phyloP scores from a whole-genome alignment of 1,140 invertebrate genomes.

The Xylocopa sonorina region DNA sequence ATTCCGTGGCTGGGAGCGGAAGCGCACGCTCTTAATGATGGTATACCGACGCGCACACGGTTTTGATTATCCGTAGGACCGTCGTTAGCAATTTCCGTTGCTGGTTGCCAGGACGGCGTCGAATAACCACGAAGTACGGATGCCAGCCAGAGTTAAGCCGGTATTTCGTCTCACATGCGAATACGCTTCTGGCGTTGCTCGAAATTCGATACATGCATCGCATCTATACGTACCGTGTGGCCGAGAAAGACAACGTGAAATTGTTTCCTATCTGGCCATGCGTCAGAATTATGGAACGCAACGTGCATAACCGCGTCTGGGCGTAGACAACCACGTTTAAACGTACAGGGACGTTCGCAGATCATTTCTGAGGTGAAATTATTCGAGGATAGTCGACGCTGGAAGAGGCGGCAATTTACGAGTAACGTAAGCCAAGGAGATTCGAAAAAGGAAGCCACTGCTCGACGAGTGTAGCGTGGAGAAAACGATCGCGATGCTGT shows the following conservation, averaged over 20 bases:
- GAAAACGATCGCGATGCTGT: background rate
- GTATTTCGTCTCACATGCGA: conserved; percentile 24
- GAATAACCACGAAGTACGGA: conserved; percentile 40
- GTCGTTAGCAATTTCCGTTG: conserved; percentile 44
- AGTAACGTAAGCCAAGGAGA: background rate
- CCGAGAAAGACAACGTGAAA: background rate
- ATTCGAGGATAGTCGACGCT: too few species aligned
- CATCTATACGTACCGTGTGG: too few species aligned
- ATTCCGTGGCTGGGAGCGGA: background rate
- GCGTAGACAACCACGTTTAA: background rate
- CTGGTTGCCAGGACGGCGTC: conserved; percentile 17
- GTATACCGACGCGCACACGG: conserved; percentile 20
- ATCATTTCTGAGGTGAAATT: too few species aligned
- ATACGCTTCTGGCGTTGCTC: background rate
- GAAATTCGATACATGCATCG: conserved; percentile 15
- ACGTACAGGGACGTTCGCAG: too few species aligned
- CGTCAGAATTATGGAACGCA: background rate
- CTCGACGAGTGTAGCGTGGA: background rate
- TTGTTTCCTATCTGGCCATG: background rate
- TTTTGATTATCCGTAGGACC: conserved; percentile 47
- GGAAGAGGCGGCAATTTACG: too few species aligned
- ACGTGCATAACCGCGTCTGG: background rate
- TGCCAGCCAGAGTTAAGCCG: conserved; percentile 30
- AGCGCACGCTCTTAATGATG: conserved; percentile 13
- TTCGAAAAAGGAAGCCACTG: background rate